Base-by-base conservation (phyloP, 2,797 vertebrate genomes). In the Scolopax rusticola region DNA sequence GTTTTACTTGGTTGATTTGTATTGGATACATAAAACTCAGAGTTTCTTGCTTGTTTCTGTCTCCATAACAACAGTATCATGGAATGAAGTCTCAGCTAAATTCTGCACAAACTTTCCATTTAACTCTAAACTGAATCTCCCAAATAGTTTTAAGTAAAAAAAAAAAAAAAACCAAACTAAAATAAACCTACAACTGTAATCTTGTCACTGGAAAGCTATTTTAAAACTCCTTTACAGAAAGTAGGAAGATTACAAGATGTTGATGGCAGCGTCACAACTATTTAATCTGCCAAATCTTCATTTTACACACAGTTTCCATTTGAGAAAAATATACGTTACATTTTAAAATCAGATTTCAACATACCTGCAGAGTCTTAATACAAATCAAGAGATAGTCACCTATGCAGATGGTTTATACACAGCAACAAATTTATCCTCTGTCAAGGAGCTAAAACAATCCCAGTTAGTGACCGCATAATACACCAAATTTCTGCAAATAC, bases 91-190 rank as follows among this genome's bases (percentile, higher is more conserved):
- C 77, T 70, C 67, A 50, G 50, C 81, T 85, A 53, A 92, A 77
- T 54, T 87, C 51, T 48, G 19, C 30, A 84, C 45, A 94, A 91
- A 56, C 24, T 56, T 94, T 94, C 84, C 79, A 15, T 90, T 91
- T 43, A 78, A 89, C 17, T 69, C 59, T n/a, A 59, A 94, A 56
- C 47, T 73, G 50, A 85, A 73, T 33, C 54, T 81, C 76, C 20
- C 47, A 81, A 91, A 84, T 71, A 93, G 89, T 47, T 60, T 83
- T 51, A 65, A 71, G 33, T 24, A 67, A 87, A 84, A 63, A 64
- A 73, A 1, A 36, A 76, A 1, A 36, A 36, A 36, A 36, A 36
- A 36, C 36, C 45, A 81, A 87, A 82, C 13, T 30, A 68, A 88
- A 90, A 60, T 41, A 86, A 63, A 61, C 32, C 30, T 75, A 86